Evolutionary conservation across 2,113 vertebrate genomes (phyloP), one percentile per base, ranked within the genome.

Genomic region (Hippopotamus amphibius): DNA sequence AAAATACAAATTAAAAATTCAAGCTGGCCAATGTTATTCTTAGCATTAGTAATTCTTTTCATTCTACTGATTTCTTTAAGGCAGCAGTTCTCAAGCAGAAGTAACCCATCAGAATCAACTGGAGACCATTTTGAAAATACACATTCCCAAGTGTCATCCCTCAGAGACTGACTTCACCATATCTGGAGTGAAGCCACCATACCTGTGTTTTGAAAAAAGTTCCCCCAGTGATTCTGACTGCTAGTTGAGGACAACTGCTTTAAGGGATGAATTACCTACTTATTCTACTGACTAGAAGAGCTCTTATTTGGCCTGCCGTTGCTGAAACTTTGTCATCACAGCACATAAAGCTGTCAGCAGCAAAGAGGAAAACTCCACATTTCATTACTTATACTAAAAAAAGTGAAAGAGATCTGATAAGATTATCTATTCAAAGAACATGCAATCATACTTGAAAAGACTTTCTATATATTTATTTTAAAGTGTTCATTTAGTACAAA

Each of bases 381-480:
- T 93, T 83, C 13, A 66, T 72, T 46, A 91, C 3, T 91, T 87
- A 86, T 1, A 50, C 5, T 71, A 86, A 93, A 74, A 95, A 95
- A 89, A 55, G 16, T 30, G 69, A 59, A 61, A 90, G 13, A 86
- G 11, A 86, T 68, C 13, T 71, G 65, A 37, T 46, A 92, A 94
- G 93, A 92, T 10, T 59, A 57, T 41, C 50, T 89, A 91, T 17
- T 84, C 55, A 95, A 95, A 97, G 28, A 97, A 96, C 69, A 97
- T 92, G 74, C 96, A 96, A 71, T 26, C 80, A 95, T 93, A 92
- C 37, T 84, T 95, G 48, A 93, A 97, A 97, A 97, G 7, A 93
- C 21, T 81, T 97, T 76, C 33, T 90, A 88, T 30, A 16, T 87
- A 88, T 97, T 97, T 97, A 96, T 97, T 97, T 97, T 76, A 95